Evolutionary conservation across 2,797 vertebrate genomes (phyloP).

Genomic region (Spheniscus humboldti): DNA sequence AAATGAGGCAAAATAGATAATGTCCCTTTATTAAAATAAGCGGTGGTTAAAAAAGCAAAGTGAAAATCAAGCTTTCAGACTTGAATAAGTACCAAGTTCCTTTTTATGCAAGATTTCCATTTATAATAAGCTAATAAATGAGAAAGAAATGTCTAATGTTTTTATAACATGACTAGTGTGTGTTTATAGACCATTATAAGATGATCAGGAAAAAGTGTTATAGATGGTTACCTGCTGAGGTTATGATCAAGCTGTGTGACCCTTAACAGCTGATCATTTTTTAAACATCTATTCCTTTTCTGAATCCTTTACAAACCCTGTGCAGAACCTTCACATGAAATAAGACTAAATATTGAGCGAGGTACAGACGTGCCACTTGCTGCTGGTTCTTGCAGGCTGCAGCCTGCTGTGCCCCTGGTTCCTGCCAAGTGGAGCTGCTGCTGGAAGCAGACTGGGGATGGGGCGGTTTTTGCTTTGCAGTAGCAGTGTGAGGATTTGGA

Average conservation of each 20-base stretch:
- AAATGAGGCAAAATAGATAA: background rate
- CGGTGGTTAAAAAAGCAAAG: background rate
- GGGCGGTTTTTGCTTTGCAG: background rate
- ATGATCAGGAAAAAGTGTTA: background rate
- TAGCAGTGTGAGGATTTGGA: background rate
- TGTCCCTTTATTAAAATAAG: background rate
- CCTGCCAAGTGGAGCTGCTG: background rate
- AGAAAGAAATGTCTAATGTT: background rate
- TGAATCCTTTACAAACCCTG: background rate
- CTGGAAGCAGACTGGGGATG: background rate
- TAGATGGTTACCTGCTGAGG: background rate
- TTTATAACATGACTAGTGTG: background rate
- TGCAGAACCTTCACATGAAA: background rate
- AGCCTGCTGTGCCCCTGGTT: background rate
- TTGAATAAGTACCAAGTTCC: background rate
- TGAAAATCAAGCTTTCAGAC: background rate
- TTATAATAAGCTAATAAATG: background rate
- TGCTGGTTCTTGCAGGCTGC: background rate
- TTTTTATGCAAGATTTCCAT: background rate
- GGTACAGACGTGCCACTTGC: background rate
- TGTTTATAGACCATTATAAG: background rate
- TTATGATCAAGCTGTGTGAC: background rate
- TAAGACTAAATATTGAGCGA: background rate
- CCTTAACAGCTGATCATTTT: background rate
- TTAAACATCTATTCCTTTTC: background rate